Conservation (phyloP, 1,140 invertebrate genomes). For the Parasteatoda tepidariorum region DNA sequence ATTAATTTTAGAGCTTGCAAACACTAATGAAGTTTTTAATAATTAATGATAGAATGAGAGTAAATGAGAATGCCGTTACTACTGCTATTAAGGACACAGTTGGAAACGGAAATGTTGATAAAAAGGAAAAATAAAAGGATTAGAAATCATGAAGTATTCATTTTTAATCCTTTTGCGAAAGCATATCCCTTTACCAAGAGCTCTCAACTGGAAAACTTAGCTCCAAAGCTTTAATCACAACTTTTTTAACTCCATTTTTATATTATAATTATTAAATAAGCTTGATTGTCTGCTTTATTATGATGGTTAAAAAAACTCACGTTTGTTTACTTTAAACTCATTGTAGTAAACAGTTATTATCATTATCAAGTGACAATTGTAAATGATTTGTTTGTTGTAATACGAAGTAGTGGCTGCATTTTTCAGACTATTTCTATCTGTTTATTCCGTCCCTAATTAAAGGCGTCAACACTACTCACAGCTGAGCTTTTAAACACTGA, state of each 20-base stretch:
- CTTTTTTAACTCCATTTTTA: neutral
- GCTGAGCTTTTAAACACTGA: conserved; percentile 16
- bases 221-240: neutral
- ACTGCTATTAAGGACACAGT: neutral
- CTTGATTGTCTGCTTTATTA: neutral
- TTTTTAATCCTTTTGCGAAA: conserved; percentile 33
- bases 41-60: neutral
- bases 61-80: neutral
- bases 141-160: conserved; percentile 13
- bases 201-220: neutral
- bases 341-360: too few relatives aligned
- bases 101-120: neutral
- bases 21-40: neutral
- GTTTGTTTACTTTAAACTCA: too few relatives aligned
- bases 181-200: neutral
- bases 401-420: too few relatives aligned
- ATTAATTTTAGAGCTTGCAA: neutral
- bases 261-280: neutral
- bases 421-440: neutral
- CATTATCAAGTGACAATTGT: too few relatives aligned
- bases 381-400: too few relatives aligned
- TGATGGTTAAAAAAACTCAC: neutral
- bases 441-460: neutral
- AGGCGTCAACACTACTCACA: conserved; percentile 20
- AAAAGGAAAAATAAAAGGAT: neutral